A percentile compares a stretch with the other conserved stretches of the same genome.
These are phyloP conservation scores for Florisuga fusca DNA, from an alignment of 2,797 vertebrate species.

Conservation along the genomic window DNA sequence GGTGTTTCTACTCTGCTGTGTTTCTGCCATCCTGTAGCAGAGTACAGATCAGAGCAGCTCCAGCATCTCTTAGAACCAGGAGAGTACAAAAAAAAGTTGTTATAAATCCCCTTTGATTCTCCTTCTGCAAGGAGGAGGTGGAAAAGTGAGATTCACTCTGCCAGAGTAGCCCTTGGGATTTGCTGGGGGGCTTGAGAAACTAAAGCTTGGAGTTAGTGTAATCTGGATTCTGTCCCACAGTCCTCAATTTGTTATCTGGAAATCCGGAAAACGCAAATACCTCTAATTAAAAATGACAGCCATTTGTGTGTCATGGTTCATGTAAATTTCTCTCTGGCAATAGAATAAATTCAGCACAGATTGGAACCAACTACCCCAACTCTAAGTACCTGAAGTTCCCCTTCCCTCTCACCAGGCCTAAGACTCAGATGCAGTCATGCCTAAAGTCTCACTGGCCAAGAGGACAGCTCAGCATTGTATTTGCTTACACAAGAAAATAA, in stretches of 20 bases:
- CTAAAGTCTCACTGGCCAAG: background rate
- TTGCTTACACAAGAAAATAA: conserved; percentile 19
- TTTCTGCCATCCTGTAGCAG: background rate
- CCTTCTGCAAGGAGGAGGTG: background rate
- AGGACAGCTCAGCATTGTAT: conserved; percentile 26
- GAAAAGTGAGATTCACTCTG: background rate
- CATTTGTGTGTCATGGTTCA: background rate
- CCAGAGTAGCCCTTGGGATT: background rate
- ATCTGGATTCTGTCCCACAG: conserved; percentile 3
- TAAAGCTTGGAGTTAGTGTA: conserved; percentile 6
- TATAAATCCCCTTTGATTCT: background rate
- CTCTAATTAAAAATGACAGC: conserved; percentile 34
- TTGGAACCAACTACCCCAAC: conserved; percentile 25
- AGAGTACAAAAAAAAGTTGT: background rate
- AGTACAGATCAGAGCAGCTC: background rate
- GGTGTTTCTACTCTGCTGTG: background rate
- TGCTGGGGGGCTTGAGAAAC: background rate
- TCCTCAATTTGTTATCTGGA: conserved; percentile 42
- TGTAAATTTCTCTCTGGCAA: conserved; percentile 20
- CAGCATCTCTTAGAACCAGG: background rate
- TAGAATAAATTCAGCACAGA: conserved; percentile 7
- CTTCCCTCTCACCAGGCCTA: background rate
- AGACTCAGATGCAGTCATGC: rapidly evolving
- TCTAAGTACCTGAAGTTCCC: conserved; percentile 5
- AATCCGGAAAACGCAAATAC: conserved; percentile 21